phyloP scores from a whole-genome alignment of 2,888 invertebrate species.

The Penaeus monodon region DNA sequence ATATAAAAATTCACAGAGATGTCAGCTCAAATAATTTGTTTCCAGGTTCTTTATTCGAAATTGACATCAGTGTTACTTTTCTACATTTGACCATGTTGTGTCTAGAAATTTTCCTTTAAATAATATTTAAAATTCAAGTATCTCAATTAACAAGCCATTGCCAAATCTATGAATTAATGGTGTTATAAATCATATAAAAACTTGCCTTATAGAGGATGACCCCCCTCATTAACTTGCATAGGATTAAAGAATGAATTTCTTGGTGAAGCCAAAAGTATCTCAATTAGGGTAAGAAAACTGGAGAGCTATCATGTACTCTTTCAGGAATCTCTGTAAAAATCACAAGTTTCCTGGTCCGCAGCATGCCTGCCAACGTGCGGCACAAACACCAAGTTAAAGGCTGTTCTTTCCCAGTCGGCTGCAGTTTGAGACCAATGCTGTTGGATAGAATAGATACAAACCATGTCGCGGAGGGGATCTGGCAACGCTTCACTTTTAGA shows the following conservation, averaged over 20 bases:
- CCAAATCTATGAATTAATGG: neutral
- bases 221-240: neutral
- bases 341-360: neutral
- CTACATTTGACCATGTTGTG: too few species aligned
- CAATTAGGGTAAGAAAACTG: neutral
- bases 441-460: constrained; percentile 26
- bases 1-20: too few species aligned
- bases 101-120: too few species aligned
- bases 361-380: constrained; percentile 30
- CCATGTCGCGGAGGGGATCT: constrained; percentile 24
- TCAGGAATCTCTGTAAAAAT: constrained; percentile 23
- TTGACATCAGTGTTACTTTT: too few species aligned
- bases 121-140: too few species aligned
- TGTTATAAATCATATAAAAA: too few species aligned
- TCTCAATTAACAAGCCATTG: too few species aligned
- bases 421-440: constrained; percentile 27
- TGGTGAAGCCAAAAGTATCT: constrained; percentile 28
- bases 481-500: neutral
- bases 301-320: constrained; percentile 7
- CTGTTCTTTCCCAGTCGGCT: neutral
- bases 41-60: too few species aligned
- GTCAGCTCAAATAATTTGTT: too few species aligned
- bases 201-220: too few species aligned
- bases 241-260: constrained; percentile 32
- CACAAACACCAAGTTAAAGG: constrained; percentile 6